Percentiles rank a stretch among this genome's conserved stretches.
phyloP scores from a whole-genome alignment of 2,113 vertebrate species.

The Clinocottus analis region DNA sequence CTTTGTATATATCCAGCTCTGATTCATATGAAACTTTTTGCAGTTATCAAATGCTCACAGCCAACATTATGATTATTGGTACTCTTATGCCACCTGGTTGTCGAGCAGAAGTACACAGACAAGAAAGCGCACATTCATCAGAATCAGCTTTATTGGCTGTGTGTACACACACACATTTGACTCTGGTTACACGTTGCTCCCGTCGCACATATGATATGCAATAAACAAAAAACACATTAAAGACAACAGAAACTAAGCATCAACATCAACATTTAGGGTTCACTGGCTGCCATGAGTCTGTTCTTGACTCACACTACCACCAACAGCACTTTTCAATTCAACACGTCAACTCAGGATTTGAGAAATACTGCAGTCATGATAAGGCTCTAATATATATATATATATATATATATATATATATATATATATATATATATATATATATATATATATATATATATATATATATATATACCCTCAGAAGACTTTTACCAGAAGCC shows the following conservation, averaged over 20 bases:
- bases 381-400: background rate
- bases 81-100: constrained; percentile 55
- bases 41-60: background rate
- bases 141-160: too few relatives aligned
- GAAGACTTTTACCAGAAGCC: too few relatives aligned
- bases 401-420: too few relatives aligned
- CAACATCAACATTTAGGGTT: background rate
- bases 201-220: background rate
- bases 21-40: constrained; percentile 31
- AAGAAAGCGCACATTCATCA: too few relatives aligned
- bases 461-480: background rate
- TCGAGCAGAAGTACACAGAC: background rate
- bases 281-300: background rate
- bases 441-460: too few relatives aligned
- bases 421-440: too few relatives aligned
- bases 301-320: background rate
- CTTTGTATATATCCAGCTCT: constrained; percentile 21
- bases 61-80: background rate
- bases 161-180: too few relatives aligned
- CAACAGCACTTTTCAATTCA: background rate
- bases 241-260: too few relatives aligned
- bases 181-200: too few relatives aligned
- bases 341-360: background rate
- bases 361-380: background rate
- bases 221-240: too few relatives aligned